Evolutionary conservation across 2,113 vertebrate genomes (phyloP).

Genomic region (Hippopotamus amphibius): DNA sequence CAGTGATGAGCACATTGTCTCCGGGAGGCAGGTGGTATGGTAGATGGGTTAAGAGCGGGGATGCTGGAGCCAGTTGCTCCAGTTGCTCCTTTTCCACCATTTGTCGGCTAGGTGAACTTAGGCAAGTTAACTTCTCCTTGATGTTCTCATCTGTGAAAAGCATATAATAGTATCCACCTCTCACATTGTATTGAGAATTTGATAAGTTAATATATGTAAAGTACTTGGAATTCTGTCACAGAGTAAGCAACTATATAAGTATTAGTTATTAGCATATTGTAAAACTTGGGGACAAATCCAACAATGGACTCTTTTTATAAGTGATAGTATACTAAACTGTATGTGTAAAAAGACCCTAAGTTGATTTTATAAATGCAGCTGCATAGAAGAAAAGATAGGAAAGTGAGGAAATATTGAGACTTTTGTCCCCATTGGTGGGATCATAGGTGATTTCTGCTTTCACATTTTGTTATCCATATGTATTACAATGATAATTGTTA

Average conservation of each 20-base stretch:
- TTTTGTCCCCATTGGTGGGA: neutral
- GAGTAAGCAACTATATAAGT: conserved; percentile 4
- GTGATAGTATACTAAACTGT: neutral
- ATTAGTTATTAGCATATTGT: conserved; percentile 31
- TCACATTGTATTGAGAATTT: neutral
- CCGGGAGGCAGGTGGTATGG: neutral
- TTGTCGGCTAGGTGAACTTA: neutral
- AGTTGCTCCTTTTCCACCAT: neutral
- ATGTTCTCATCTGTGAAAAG: conserved; percentile 42
- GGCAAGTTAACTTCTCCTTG: conserved; percentile 34
- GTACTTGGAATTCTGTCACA: neutral
- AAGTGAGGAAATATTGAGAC: neutral
- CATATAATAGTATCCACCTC: conserved; percentile 46
- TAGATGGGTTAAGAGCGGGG: neutral
- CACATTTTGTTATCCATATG: neutral
- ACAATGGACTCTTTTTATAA: conserved; percentile 43
- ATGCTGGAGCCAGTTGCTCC: neutral
- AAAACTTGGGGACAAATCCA: conserved; percentile 20
- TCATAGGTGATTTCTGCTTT: neutral
- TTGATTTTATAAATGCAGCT: conserved; percentile 36
- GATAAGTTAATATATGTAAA: conserved; percentile 41
- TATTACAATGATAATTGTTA: conserved; percentile 25
- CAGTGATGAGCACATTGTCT: neutral
- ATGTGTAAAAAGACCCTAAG: neutral
- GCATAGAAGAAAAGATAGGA: neutral